Conservation (phyloP, 2,113 vertebrate genomes). For the Amia ocellicauda region DNA sequence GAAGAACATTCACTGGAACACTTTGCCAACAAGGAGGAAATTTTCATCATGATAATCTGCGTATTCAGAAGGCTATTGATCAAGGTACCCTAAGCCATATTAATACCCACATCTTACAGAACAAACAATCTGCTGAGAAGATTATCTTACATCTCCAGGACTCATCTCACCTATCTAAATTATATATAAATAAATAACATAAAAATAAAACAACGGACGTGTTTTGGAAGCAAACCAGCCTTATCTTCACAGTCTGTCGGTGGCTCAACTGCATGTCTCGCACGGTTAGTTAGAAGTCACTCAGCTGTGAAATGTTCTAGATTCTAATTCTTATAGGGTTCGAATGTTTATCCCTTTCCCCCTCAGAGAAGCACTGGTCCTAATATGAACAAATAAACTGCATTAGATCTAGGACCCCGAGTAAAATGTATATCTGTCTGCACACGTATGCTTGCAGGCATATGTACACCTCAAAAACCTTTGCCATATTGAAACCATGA, state of each 20-base stretch:
- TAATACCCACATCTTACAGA: slow-evolving; percentile 44
- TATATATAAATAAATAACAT: not conserved
- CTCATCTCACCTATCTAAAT: not conserved
- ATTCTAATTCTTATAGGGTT: slow-evolving; percentile 56
- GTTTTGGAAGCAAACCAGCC: not conserved
- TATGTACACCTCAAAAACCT: no score
- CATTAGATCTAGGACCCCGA: slow-evolving; percentile 22
- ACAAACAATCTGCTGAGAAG: slow-evolving; percentile 18
- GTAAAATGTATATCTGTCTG: slow-evolving; percentile 18
- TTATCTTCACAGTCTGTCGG: slow-evolving; percentile 15
- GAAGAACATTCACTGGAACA: slow-evolving; percentile 49
- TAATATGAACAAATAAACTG: slow-evolving; percentile 47
- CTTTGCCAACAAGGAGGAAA: slow-evolving; percentile 42
- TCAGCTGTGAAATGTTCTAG: slow-evolving; percentile 61
- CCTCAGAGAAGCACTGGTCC: slow-evolving; percentile 38
- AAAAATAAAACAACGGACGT: not conserved
- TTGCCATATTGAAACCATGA: no score
- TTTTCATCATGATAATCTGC: slow-evolving; percentile 63
- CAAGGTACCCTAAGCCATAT: slow-evolving; percentile 54
- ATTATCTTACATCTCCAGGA: slow-evolving; percentile 23
- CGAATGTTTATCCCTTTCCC: slow-evolving; percentile 46
- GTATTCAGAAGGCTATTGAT: slow-evolving; percentile 60
- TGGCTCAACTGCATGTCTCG: slow-evolving; percentile 45
- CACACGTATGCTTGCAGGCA: no score
- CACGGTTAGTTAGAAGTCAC: slow-evolving; percentile 45